phyloP scores from a whole-genome alignment of 2,888 invertebrate species.

The Meandrusa payeni region DNA sequence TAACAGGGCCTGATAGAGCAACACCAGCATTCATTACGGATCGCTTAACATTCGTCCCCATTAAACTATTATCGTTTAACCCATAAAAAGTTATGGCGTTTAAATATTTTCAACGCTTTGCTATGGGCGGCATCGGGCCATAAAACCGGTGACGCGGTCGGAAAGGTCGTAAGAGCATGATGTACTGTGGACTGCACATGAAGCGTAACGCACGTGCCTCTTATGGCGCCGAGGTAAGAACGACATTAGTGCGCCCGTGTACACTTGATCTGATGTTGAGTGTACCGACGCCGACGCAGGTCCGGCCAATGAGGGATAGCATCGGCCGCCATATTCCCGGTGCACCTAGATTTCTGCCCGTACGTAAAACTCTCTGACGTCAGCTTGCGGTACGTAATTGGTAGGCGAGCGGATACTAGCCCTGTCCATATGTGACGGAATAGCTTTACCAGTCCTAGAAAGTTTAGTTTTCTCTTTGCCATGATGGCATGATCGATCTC shows the following conservation, averaged over 20 bases:
- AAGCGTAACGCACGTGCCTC: neutral
- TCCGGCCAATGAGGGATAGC: constrained; percentile 6
- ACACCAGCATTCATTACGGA: constrained; percentile 38
- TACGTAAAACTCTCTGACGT: constrained; percentile 8
- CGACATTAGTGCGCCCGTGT: neutral
- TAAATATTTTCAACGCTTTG: constrained; percentile 65
- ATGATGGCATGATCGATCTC: constrained; percentile 20
- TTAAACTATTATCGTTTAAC: constrained; percentile 61
- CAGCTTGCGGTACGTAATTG: constrained; percentile 13
- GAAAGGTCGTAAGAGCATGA: constrained; percentile 4
- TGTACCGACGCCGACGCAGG: constrained; percentile 1
- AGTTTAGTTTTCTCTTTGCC: constrained; percentile 15
- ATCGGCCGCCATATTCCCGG: constrained; percentile 16
- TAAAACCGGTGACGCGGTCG: constrained; percentile 9
- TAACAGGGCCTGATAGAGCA: constrained; percentile 50
- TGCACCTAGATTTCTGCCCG: constrained; percentile 11
- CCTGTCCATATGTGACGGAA: constrained; percentile 9
- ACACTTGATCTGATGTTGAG: neutral
- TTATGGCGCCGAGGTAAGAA: neutral
- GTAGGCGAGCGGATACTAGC: constrained; percentile 1
- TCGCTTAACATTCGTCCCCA: constrained; percentile 44
- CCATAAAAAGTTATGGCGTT: constrained; percentile 65
- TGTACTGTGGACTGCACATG: neutral
- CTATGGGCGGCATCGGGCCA: constrained; percentile 19
- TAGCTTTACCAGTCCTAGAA: constrained; percentile 10